Conservation (phyloP, 2,888 invertebrate species). For the Mechanitis mazaeus region DNA sequence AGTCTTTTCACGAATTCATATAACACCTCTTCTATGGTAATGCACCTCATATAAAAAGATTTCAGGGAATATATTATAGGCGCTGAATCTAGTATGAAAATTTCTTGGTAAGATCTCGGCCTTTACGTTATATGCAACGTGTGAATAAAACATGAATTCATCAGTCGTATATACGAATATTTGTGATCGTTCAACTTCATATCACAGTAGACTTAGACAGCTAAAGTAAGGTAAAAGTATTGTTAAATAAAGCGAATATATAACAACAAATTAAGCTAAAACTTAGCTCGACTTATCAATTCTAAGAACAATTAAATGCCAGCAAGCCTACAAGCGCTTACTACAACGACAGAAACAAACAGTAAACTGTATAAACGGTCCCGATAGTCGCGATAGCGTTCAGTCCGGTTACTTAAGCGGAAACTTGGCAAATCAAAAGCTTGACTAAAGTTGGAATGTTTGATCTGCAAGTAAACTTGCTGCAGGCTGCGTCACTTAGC, state of each 20-base stretch:
- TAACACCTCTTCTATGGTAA: constrained; percentile 2
- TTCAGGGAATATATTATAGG: constrained; percentile 34
- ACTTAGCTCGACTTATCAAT: neutral
- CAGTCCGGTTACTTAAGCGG: constrained; percentile 43
- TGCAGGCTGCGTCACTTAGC: constrained; percentile 41
- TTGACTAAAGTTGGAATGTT: constrained; percentile 52
- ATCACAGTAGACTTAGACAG: neutral
- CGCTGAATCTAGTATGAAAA: constrained; percentile 42
- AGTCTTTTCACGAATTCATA: neutral
- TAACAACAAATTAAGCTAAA: neutral
- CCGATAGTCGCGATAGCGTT: constrained; percentile 36
- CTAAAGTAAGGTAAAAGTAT: neutral
- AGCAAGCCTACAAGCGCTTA: constrained; percentile 16
- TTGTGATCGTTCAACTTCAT: constrained; percentile 4
- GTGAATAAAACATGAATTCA: constrained; percentile 71
- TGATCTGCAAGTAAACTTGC: constrained; percentile 46
- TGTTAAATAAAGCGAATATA: neutral
- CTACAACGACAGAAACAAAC: constrained; percentile 16
- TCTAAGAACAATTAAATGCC: constrained; percentile 14
- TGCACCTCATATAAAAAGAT: neutral
- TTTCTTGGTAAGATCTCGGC: constrained; percentile 33
- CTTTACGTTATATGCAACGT: constrained; percentile 49
- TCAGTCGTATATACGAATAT: constrained; percentile 57
- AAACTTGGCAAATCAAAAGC: constrained; percentile 59
- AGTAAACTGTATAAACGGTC: constrained; percentile 28